Evolutionary conservation across 1,140 invertebrate species (phyloP).

Genomic region (Steinernema feltiae): DNA sequence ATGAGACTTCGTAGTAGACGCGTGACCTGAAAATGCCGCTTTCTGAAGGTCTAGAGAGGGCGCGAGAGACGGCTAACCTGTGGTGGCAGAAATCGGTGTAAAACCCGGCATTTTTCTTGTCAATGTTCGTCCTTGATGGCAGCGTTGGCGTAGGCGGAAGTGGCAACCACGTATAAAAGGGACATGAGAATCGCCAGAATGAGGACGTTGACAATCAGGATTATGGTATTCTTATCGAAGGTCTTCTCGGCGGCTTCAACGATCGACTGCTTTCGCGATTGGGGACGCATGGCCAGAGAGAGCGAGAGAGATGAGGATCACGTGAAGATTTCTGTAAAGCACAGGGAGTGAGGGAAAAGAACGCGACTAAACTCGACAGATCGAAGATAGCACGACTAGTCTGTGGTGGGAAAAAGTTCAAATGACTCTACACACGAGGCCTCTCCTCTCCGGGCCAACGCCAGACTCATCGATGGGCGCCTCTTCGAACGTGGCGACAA

Average conservation of each 20-base stretch:
- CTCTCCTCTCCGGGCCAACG: too few relatives aligned
- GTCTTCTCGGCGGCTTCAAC: slow-evolving; percentile 6
- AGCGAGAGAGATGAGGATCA: not conserved
- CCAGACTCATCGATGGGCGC: not conserved
- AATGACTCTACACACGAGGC: too few relatives aligned
- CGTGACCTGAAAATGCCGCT: not conserved
- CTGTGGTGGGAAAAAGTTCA: not conserved
- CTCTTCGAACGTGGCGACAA: not conserved
- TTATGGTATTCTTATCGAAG: slow-evolving; percentile 4
- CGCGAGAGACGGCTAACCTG: not conserved
- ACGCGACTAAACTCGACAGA: not conserved
- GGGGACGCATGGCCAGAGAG: not conserved
- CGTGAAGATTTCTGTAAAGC: not conserved
- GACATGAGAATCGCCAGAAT: not conserved
- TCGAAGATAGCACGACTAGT: not conserved
- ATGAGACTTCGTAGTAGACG: not conserved
- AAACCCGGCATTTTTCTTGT: not conserved
- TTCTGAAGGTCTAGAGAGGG: not conserved
- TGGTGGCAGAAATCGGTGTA: not conserved
- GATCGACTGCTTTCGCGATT: slow-evolving; percentile 4
- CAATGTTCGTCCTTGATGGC: not conserved
- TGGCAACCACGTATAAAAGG: not conserved
- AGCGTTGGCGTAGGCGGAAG: slow-evolving; percentile 8
- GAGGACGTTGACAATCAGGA: not conserved
- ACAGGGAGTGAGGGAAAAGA: not conserved